phyloP scores from a whole-genome alignment of 2,888 invertebrate genomes.

The Ectropis crepuscularia region DNA sequence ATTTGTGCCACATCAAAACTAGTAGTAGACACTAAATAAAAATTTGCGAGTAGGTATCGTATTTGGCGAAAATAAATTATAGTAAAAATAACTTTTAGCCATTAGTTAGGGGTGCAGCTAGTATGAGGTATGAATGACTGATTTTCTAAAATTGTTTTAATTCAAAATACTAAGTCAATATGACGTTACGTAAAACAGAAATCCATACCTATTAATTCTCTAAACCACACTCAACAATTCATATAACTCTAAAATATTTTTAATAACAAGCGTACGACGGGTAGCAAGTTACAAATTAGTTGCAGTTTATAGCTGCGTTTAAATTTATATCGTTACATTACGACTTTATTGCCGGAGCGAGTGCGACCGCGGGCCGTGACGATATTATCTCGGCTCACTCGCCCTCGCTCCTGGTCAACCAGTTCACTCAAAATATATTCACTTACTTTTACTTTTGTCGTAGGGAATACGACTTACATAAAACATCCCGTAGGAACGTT shows the following conservation, averaged over 20 bases:
- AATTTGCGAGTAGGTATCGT: no score
- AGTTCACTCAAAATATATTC: background rate
- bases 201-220: slow-evolving; percentile 18
- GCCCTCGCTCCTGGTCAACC: slow-evolving; percentile 17
- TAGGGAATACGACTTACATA: no score
- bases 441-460: no score
- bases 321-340: slow-evolving; percentile 32
- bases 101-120: no score
- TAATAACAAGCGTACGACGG: slow-evolving; percentile 28
- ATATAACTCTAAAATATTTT: slow-evolving; percentile 26
- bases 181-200: slow-evolving; percentile 3
- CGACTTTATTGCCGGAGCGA: slow-evolving; percentile 22
- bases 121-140: no score
- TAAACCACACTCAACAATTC: slow-evolving; percentile 23
- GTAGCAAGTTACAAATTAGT: slow-evolving; percentile 30
- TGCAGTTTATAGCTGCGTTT: slow-evolving; percentile 29
- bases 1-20: no score
- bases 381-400: slow-evolving; percentile 24
- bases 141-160: no score
- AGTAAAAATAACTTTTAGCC: no score
- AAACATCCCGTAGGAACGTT: no score
- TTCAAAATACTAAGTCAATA: no score
- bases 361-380: slow-evolving; percentile 28
- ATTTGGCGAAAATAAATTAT: no score
- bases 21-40: no score